Conservation (phyloP, 2,888 invertebrate genomes). For the Acanthosoma haemorrhoidale region DNA sequence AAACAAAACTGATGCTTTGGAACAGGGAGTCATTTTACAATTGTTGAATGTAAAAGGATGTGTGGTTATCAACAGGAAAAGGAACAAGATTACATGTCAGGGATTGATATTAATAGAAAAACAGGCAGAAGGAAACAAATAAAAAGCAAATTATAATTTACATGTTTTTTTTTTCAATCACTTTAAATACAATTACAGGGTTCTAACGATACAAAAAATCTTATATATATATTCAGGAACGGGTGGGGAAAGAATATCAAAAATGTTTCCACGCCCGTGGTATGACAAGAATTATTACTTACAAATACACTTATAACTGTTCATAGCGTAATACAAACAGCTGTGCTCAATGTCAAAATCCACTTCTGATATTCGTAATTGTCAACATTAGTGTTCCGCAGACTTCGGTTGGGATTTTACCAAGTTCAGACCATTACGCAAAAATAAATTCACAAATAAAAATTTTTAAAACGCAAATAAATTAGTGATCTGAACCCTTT, state of each 20-base stretch:
- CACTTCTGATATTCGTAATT: slow-evolving; percentile 37
- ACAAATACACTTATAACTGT: slow-evolving; percentile 34
- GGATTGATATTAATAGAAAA: background rate
- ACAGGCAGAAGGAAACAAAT: slow-evolving; percentile 22
- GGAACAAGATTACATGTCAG: background rate
- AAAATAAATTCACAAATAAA: slow-evolving; percentile 33
- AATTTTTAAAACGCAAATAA: slow-evolving; percentile 27
- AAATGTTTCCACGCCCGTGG: slow-evolving; percentile 36
- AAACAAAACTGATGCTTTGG: background rate
- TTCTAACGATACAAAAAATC: slow-evolving; percentile 40
- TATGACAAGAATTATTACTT: slow-evolving; percentile 38
- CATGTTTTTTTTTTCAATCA: slow-evolving; percentile 38
- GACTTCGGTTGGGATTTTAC: slow-evolving; percentile 37
- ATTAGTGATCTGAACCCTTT: slow-evolving; percentile 31
- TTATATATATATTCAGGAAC: slow-evolving; percentile 38
- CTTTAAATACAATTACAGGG: slow-evolving; percentile 42
- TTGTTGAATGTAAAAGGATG: slow-evolving; percentile 15
- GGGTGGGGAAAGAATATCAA: slow-evolving; percentile 37
- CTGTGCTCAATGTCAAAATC: slow-evolving; percentile 34
- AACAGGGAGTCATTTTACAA: slow-evolving; percentile 13
- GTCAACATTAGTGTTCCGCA: slow-evolving; percentile 39
- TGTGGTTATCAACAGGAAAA: slow-evolving; percentile 13
- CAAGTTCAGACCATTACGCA: slow-evolving; percentile 35
- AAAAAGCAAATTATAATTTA: slow-evolving; percentile 30
- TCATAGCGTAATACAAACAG: slow-evolving; percentile 32